Evolutionary conservation across 2,113 vertebrate genomes (phyloP).

Genomic region (Sander lucioperca): DNA sequence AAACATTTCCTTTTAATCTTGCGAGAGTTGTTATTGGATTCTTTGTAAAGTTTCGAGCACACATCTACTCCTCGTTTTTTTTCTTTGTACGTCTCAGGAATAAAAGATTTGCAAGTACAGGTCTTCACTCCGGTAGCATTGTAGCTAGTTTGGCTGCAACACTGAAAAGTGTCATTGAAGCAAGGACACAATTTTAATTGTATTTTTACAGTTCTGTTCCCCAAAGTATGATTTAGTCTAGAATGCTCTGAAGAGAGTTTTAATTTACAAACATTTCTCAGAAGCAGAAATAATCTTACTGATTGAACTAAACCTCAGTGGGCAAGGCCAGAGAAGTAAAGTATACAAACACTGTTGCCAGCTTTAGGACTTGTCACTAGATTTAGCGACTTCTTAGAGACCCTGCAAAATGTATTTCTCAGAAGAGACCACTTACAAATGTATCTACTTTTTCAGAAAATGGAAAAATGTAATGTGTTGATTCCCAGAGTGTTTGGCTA

Average conservation of each 20-base stretch:
- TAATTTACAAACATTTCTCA: conserved; percentile 27
- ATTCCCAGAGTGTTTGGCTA: conserved; percentile 43
- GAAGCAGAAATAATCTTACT: conserved; percentile 47
- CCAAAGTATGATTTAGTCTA: conserved; percentile 26
- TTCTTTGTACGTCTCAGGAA: conserved; percentile 38
- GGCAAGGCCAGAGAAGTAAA: conserved; percentile 9
- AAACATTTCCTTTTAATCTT: conserved; percentile 59
- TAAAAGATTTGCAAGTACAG: conserved; percentile 31
- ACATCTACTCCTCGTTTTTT: conserved; percentile 2
- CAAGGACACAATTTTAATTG: conserved; percentile 64
- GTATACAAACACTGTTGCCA: conserved; percentile 17
- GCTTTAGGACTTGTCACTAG: conserved; percentile 18
- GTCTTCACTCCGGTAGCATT: conserved; percentile 18
- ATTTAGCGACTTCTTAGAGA: conserved; percentile 43
- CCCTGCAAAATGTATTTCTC: conserved; percentile 22
- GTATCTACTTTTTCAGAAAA: conserved; percentile 47
- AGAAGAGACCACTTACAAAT: conserved; percentile 46
- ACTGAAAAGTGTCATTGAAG: conserved; percentile 43
- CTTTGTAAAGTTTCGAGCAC: conserved; percentile 35
- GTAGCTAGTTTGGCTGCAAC: conserved; percentile 4
- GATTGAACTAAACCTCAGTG: conserved; percentile 39
- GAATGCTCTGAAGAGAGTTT: conserved; percentile 30
- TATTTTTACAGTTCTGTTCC: conserved; percentile 47
- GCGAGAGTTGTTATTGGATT: conserved; percentile 63
- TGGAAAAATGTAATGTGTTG: conserved; percentile 19